Percentiles rank a stretch among this genome's conserved stretches.
Conservation (phyloP, 2,797 vertebrate genomes). For the Acanthurus tractus region DNA sequence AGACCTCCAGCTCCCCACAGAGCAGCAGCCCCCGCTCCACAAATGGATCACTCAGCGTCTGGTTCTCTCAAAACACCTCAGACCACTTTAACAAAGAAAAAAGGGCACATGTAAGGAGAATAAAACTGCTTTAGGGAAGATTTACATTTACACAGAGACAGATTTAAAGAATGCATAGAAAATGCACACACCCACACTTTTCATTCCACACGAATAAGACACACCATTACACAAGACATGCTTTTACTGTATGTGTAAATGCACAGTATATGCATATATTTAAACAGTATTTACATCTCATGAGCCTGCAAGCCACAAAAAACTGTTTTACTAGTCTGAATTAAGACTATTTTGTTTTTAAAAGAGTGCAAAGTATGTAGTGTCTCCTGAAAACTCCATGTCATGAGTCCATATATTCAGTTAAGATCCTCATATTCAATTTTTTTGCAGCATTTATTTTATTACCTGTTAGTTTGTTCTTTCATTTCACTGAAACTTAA, state of each 20-base stretch:
- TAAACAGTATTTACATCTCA: slow-evolving; percentile 4
- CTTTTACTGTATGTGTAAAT: slow-evolving; percentile 12
- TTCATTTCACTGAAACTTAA: slow-evolving; percentile 61
- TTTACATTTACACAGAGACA: slow-evolving; percentile 48
- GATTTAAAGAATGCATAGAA: slow-evolving; percentile 42
- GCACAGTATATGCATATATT: slow-evolving; percentile 18
- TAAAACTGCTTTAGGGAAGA: slow-evolving; percentile 72
- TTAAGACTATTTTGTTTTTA: not conserved
- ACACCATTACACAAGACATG: not conserved
- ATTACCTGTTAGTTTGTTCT: slow-evolving; percentile 47
- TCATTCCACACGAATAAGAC: slow-evolving; percentile 12
- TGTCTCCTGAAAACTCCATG: not conserved
- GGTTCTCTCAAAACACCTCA: slow-evolving; percentile 65
- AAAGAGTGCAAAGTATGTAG: slow-evolving; percentile 31
- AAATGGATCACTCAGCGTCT: slow-evolving; percentile 64
- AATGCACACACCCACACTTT: slow-evolving; percentile 20
- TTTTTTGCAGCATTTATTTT: slow-evolving; percentile 24
- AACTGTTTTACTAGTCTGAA: not conserved
- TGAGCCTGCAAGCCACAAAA: not conserved
- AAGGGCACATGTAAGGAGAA: slow-evolving; percentile 36
- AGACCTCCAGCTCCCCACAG: slow-evolving; percentile 76
- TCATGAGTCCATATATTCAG: slow-evolving; percentile 8
- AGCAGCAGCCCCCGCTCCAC: slow-evolving; percentile 71
- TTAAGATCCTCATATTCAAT: slow-evolving; percentile 18
- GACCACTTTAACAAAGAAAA: slow-evolving; percentile 72